A percentile compares a stretch with the other conserved stretches of the same genome.
Conservation (phyloP, 2,888 invertebrate genomes). For the Apotomis betuletana region DNA sequence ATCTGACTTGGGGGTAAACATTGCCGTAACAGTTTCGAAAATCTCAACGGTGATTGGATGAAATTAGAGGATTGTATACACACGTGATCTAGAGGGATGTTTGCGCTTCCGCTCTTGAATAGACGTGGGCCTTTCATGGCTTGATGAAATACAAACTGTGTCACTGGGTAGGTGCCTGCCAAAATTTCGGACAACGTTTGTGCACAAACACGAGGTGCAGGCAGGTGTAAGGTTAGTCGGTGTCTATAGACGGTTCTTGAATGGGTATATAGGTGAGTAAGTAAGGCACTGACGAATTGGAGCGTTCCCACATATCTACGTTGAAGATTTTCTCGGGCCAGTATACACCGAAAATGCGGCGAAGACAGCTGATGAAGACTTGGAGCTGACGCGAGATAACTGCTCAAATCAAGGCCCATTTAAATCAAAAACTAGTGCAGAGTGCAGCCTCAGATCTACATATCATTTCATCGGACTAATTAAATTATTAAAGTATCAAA, state of each 20-base stretch:
- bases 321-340: no score
- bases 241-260: conserved; percentile 9
- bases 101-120: conserved; percentile 65
- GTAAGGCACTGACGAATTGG: neutral
- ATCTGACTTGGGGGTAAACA: conserved; percentile 39
- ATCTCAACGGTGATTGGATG: conserved; percentile 66
- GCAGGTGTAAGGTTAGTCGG: conserved; percentile 18
- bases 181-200: conserved; percentile 72
- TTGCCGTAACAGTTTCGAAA: conserved; percentile 34
- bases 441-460: no score
- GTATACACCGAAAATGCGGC: no score
- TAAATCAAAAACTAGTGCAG: no score
- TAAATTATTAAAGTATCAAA: conserved; percentile 11
- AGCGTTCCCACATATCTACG: no score
- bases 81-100: conserved; percentile 65
- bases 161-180: conserved; percentile 64
- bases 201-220: conserved; percentile 58
- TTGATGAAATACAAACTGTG: conserved; percentile 81
- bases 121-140: conserved; percentile 65
- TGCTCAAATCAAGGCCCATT: no score
- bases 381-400: no score
- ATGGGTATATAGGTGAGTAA: neutral
- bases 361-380: no score
- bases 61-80: conserved; percentile 68
- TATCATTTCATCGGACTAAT: neutral